A percentile compares a stretch with the other conserved stretches of the same genome.
Evolutionary conservation across 2,113 vertebrate species (phyloP).

Genomic region (Oostethus manadensis): DNA sequence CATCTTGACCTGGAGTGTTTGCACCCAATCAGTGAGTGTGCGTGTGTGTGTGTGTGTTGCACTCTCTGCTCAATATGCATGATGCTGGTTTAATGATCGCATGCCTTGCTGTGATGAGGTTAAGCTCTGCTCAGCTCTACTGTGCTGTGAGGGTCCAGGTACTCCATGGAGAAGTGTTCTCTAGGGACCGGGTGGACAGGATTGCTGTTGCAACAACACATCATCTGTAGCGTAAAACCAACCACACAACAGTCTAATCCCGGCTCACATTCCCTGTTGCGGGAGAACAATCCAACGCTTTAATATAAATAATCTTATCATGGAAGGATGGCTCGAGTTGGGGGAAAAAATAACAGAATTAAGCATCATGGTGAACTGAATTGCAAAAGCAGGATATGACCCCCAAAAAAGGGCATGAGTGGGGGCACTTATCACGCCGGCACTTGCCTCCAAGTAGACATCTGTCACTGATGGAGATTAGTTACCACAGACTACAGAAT

Average conservation of each 20-base stretch:
- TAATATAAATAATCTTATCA: no score
- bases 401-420: neutral
- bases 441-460: neutral
- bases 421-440: neutral
- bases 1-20: conserved; percentile 14
- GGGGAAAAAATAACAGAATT: no score
- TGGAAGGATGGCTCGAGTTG: no score
- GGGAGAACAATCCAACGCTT: no score
- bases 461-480: neutral
- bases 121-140: neutral
- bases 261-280: no score
- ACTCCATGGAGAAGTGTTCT: no score
- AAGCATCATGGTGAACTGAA: neutral
- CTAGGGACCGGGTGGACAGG: no score
- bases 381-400: neutral
- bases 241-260: no score
- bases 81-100: neutral
- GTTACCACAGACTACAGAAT: conserved; percentile 5
- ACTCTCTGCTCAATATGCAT: neutral
- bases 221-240: no score
- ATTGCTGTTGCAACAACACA: no score
- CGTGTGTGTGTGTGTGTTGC: neutral
- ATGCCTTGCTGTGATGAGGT: neutral
- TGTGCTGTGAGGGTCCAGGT: no score
- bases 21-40: neutral